A percentile compares a stretch with the other conserved stretches of the same genome.
Evolutionary conservation across 2,888 invertebrate genomes (phyloP).

Genomic region (Cremastinae sp.): DNA sequence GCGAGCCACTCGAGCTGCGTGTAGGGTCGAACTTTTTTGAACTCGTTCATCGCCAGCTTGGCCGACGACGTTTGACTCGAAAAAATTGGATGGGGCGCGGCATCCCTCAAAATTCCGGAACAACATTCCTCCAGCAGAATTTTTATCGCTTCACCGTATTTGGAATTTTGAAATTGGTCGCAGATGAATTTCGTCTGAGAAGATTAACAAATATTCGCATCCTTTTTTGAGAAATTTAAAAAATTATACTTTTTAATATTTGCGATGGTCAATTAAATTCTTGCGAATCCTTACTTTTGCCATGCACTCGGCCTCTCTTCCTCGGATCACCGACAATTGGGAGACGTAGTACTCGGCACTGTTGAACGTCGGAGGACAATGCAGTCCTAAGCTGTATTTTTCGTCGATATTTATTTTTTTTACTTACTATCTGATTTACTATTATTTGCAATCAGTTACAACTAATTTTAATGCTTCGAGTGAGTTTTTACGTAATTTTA

Average conservation of each 20-base stretch:
- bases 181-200: conserved; percentile 82
- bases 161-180: conserved; percentile 82
- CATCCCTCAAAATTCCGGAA: conserved; percentile 15
- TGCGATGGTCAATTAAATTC: not conserved
- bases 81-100: conserved; percentile 66
- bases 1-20: conserved; percentile 87
- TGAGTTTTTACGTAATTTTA: no score
- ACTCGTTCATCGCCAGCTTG: conserved; percentile 64
- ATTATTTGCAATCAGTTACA: no score
- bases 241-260: not conserved
- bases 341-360: conserved; percentile 92
- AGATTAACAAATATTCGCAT: not conserved
- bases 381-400: conserved; percentile 83
- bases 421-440: conserved; percentile 17
- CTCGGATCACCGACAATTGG: conserved; percentile 83
- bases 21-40: conserved; percentile 83
- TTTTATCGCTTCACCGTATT: conserved; percentile 70
- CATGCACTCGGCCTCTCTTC: conserved; percentile 81
- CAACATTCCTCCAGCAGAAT: conserved; percentile 66
- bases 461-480: no score
- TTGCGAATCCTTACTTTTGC: conserved; percentile 68
- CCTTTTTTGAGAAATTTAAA: not conserved
- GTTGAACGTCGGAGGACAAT: conserved; percentile 89
- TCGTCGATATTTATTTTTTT: not conserved
- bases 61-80: conserved; percentile 76